These are phyloP conservation scores for Gadopsis marmoratus DNA, from an alignment of 2,797 vertebrate genomes.

Conservation along the genomic window DNA sequence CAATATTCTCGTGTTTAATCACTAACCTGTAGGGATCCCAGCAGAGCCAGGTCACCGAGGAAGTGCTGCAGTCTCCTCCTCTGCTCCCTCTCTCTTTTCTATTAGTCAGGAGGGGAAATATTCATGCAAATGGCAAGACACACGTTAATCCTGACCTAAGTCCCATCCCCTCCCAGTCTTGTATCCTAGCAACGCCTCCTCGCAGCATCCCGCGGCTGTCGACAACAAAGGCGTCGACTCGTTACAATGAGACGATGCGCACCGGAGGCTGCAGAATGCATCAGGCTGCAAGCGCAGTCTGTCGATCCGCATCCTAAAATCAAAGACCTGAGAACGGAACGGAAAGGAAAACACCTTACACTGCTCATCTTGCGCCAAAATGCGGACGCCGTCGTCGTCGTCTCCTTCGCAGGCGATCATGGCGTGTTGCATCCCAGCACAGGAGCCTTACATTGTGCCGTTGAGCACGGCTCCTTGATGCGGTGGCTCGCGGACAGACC, in stretches of 20 bases:
- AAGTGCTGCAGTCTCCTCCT: slow-evolving; percentile 84
- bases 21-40: slow-evolving; percentile 86
- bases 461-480: background rate
- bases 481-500: background rate
- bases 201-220: slow-evolving; percentile 47
- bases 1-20: background rate
- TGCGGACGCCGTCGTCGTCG: slow-evolving; percentile 23
- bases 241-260: background rate
- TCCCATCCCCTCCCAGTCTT: slow-evolving; percentile 29
- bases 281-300: too few relatives aligned
- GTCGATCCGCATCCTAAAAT: too few relatives aligned
- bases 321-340: background rate
- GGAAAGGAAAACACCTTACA: slow-evolving; percentile 62
- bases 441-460: background rate
- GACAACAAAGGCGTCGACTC: slow-evolving; percentile 11
- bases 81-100: slow-evolving; percentile 84
- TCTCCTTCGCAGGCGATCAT: slow-evolving; percentile 29
- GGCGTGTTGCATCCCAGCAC: background rate
- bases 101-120: background rate
- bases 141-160: background rate
- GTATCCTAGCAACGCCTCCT: slow-evolving; percentile 78
- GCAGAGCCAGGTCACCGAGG: slow-evolving; percentile 80
- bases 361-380: slow-evolving; percentile 71
- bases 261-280: background rate
- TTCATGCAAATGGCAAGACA: background rate